Evolutionary conservation across 2,113 vertebrate species (phyloP).

Genomic region (Oxyruncus cristatus): DNA sequence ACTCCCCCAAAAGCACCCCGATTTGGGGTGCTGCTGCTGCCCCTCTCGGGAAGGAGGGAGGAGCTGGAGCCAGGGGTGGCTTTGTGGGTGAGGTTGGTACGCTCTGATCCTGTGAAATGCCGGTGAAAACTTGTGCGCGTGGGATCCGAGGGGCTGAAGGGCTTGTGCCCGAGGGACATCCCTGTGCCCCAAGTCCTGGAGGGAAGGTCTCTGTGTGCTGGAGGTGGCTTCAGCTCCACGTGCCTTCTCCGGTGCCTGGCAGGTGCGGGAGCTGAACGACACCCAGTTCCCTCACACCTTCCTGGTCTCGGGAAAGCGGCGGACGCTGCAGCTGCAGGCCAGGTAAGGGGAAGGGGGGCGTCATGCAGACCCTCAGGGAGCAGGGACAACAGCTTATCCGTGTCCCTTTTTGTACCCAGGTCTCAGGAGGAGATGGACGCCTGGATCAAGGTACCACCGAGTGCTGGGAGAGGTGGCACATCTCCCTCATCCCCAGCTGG

Average conservation of each 20-base stretch:
- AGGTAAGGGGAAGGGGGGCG: slow-evolving; percentile 18
- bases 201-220: background rate
- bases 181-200: background rate
- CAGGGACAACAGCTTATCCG: background rate
- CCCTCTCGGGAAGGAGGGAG: accelerated
- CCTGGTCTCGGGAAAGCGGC: slow-evolving; percentile 75
- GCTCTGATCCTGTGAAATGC: background rate
- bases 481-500: background rate
- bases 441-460: slow-evolving; percentile 72
- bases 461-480: background rate
- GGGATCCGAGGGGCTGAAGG: background rate
- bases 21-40: background rate
- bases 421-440: slow-evolving; percentile 71
- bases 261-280: slow-evolving; percentile 73
- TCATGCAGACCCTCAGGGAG: background rate
- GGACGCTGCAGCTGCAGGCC: slow-evolving; percentile 74
- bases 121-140: background rate
- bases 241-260: background rate
- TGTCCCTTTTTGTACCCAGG: slow-evolving; percentile 42
- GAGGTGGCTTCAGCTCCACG: background rate
- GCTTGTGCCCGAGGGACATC: background rate
- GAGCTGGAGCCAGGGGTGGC: background rate
- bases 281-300: slow-evolving; percentile 71
- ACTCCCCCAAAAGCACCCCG: background rate
- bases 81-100: background rate